phyloP scores from a whole-genome alignment of 2,797 vertebrate species.

The Erithacus rubecula region DNA sequence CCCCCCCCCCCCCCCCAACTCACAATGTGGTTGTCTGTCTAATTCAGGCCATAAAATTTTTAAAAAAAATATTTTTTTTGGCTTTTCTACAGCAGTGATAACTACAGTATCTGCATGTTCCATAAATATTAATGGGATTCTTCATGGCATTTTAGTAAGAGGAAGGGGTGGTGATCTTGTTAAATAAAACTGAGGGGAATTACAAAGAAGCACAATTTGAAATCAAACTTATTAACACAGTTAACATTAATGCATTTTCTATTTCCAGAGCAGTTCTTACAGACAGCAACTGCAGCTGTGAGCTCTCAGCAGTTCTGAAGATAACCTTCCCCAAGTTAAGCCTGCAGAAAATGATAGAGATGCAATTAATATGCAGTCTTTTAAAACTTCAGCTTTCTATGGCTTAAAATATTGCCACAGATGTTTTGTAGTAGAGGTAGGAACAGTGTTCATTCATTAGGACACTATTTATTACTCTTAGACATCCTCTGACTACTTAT shows the following conservation, averaged over 20 bases:
- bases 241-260: constrained; percentile 9
- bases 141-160: neutral
- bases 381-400: neutral
- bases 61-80: neutral
- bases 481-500: neutral
- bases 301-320: constrained; percentile 10
- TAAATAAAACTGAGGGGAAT: neutral
- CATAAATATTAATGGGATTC: neutral
- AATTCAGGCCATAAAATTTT: neutral
- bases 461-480: neutral
- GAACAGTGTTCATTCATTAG: neutral
- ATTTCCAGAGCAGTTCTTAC: neutral
- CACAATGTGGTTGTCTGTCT: neutral
- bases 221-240: constrained; percentile 21
- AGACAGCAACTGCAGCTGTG: neutral
- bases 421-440: neutral
- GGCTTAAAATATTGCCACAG: neutral
- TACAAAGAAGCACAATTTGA: neutral
- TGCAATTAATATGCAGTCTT: neutral
- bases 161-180: neutral
- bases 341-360: neutral
- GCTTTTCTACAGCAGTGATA: neutral
- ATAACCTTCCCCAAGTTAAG: neutral
- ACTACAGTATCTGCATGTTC: neutral
- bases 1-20: too few species aligned